Evolutionary conservation across 2,888 invertebrate genomes (phyloP).

Genomic region (Eupithecia inturbata): DNA sequence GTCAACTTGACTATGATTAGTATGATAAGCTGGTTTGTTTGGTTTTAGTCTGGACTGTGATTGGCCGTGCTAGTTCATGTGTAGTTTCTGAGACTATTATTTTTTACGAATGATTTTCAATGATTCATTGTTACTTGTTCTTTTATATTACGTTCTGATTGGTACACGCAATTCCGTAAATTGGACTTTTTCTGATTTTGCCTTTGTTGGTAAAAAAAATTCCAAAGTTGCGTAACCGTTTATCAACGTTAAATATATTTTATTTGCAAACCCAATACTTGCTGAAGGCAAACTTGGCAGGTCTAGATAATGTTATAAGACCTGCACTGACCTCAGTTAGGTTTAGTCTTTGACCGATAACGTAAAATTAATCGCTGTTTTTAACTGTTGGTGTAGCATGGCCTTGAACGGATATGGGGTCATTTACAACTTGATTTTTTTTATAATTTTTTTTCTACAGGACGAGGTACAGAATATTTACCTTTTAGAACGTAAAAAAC

Average conservation of each 20-base stretch:
- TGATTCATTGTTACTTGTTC: neutral
- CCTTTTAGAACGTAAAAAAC: neutral
- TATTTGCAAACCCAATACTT: constrained; percentile 24
- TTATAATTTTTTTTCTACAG: neutral
- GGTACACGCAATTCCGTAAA: neutral
- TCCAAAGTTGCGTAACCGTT: constrained; percentile 3
- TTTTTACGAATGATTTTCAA: neutral
- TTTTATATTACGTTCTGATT: neutral
- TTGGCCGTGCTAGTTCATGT: neutral
- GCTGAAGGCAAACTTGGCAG: constrained; percentile 17
- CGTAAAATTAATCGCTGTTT: constrained; percentile 24
- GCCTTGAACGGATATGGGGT: constrained; percentile 18
- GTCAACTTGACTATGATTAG: neutral
- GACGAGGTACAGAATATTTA: neutral
- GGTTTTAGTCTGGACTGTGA: neutral
- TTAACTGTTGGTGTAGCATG: constrained; percentile 11
- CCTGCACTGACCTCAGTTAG: constrained; percentile 21
- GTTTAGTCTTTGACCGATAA: constrained; percentile 33
- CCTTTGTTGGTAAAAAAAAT: neutral
- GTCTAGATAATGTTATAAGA: constrained; percentile 26
- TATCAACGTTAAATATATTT: constrained; percentile 15
- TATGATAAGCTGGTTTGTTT: constrained; percentile 2
- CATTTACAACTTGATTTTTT: neutral
- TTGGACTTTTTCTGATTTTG: neutral
- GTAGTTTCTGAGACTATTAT: neutral